These are phyloP conservation scores for Deilephila porcellus DNA, from an alignment of 2,888 invertebrate species.

Conservation along the genomic window DNA sequence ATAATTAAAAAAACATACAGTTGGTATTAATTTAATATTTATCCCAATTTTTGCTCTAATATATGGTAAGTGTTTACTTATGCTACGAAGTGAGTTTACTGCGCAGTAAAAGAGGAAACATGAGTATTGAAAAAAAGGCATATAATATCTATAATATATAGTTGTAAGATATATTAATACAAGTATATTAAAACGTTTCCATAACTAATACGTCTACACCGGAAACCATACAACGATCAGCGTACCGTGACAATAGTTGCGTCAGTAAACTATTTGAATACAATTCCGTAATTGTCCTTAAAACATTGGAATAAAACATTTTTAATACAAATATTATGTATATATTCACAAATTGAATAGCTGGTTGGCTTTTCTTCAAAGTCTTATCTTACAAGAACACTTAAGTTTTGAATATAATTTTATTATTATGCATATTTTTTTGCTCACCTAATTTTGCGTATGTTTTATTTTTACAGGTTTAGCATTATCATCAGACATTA, in stretches of 20 bases:
- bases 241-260: constrained; percentile 24
- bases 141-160: too few relatives aligned
- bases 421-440: background rate
- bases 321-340: constrained; percentile 15
- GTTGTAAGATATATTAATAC: background rate
- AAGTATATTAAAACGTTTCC: background rate
- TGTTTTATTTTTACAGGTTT: background rate
- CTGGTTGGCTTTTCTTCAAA: constrained; percentile 30
- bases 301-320: constrained; percentile 22
- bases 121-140: too few relatives aligned
- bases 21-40: too few relatives aligned
- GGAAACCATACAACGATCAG: constrained; percentile 23
- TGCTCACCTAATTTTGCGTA: background rate
- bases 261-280: constrained; percentile 19
- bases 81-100: too few relatives aligned
- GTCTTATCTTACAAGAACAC: constrained; percentile 9
- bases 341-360: constrained; percentile 8
- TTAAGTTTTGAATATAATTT: background rate
- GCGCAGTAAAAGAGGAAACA: too few relatives aligned
- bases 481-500: background rate
- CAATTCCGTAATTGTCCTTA: constrained; percentile 25
- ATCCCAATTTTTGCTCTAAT: too few relatives aligned
- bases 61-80: too few relatives aligned
- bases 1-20: too few relatives aligned
- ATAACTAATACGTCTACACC: constrained; percentile 32